Evolutionary conservation across 1,140 invertebrate genomes (phyloP), one percentile per base, ranked within the genome.

Genomic region (Gonioctena quinquepunctata): DNA sequence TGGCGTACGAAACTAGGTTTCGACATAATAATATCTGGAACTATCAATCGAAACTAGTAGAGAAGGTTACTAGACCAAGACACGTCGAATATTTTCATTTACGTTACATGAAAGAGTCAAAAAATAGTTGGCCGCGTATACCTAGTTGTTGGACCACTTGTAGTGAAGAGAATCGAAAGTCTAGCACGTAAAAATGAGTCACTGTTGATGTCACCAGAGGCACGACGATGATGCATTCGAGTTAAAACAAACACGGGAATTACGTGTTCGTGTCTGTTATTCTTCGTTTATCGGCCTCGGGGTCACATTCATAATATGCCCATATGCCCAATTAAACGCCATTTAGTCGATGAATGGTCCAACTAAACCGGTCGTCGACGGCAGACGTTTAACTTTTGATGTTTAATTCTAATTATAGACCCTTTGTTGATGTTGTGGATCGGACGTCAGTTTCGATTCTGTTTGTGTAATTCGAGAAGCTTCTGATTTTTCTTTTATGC

Each of bases 221-320:
- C n/a, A 18, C 22, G 4, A 54, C 19, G 52, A 54, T 23, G 52
- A 54, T 54, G 52, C 52, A 54, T 23, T 18, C 52, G 18, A 19
- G 52, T 54, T 54, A 54, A 54, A 54, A 54, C 52, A 54, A 54
- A 19, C 6, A 42, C 52, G 22, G 19, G 52, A 54, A 54, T 54
- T 23, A 23, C 22, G 52, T 54, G 22, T 54, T 54, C 22, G 22
- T 54, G 16, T 22, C 52, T 54, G 52, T 54, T 54, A 8, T 2
- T 54, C 11, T 19, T 42, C 33, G 11, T 23, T 54, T 8, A 18
- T 21, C 52, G 22, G 52, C n/a, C n/a, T 21, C 52, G 22, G 52
- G 52, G 52, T 54, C 52, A 54, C 52, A 54, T 21, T 54, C 52
- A 54, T 54, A 54, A 54, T n/a, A n/a, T 54, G 52, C 52, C 52